Conservation (phyloP, 2,888 invertebrate species). For the Watsonalla cultraria region DNA sequence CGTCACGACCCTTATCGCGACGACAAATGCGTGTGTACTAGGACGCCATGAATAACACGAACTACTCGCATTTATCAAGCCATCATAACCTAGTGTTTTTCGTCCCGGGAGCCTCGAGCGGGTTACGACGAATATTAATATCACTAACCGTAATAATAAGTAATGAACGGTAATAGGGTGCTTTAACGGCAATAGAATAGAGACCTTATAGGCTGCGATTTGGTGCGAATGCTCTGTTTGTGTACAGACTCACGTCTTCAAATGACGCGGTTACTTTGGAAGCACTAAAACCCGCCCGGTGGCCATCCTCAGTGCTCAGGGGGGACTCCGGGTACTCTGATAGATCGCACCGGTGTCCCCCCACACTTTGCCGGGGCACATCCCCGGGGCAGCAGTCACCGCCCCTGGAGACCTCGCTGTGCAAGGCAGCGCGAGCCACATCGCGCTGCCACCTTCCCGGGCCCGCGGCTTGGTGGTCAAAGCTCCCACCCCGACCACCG, state of each 20-base stretch:
- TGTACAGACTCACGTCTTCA: neutral
- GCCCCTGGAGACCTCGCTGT: too few relatives aligned
- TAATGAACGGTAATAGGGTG: neutral
- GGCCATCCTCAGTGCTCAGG: too few relatives aligned
- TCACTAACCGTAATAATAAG: neutral
- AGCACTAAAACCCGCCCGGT: too few relatives aligned
- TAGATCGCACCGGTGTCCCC: too few relatives aligned
- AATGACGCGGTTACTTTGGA: too few relatives aligned
- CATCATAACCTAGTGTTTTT: slow-evolving; percentile 36
- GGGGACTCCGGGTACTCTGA: too few relatives aligned
- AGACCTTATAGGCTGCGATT: neutral
- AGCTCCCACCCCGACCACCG: too few relatives aligned
- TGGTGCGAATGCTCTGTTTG: neutral
- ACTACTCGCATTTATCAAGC: slow-evolving; percentile 48
- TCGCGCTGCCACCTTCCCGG: too few relatives aligned
- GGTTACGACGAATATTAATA: neutral
- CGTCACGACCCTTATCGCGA: slow-evolving; percentile 29
- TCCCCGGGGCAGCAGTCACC: too few relatives aligned
- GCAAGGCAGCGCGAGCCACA: too few relatives aligned
- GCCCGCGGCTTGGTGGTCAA: too few relatives aligned
- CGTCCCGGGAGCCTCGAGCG: slow-evolving; percentile 16
- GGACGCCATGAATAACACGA: slow-evolving; percentile 43
- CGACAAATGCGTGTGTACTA: slow-evolving; percentile 46
- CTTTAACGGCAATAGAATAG: neutral
- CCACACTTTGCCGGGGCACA: too few relatives aligned